Evolutionary conservation across 2,888 invertebrate genomes (phyloP).

Genomic region (Harpalus rubripes): DNA sequence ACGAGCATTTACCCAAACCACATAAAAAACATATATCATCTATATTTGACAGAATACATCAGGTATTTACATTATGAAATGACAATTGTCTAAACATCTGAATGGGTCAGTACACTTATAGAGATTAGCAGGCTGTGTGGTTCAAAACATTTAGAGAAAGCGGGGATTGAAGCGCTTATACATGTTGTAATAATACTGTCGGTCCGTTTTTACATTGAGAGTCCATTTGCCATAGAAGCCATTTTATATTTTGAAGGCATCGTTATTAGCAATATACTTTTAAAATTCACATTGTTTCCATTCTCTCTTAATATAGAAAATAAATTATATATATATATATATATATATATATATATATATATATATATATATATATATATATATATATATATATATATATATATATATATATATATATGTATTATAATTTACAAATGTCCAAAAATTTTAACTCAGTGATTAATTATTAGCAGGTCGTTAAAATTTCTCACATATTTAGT

Average conservation of each 20-base stretch:
- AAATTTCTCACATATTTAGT: no score
- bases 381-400: no score
- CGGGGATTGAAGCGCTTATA: slow-evolving; percentile 27
- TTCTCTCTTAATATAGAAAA: neutral
- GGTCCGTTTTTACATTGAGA: slow-evolving; percentile 22
- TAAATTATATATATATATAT: no score
- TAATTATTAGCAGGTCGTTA: no score
- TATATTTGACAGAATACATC: neutral
- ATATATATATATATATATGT: no score
- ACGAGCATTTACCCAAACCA: neutral
- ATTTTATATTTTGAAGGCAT: slow-evolving; percentile 18
- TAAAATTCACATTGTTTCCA: no score
- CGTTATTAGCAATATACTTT: neutral
- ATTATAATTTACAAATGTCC: neutral
- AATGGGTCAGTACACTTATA: slow-evolving; percentile 13
- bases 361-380: no score
- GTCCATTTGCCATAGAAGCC: slow-evolving; percentile 46
- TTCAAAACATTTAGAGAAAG: slow-evolving; percentile 30
- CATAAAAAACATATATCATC: slow-evolving; percentile 1
- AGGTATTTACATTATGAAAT: slow-evolving; percentile 11
- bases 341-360: no score
- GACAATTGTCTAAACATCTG: neutral
- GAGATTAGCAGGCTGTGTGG: neutral
- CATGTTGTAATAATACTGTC: slow-evolving; percentile 27
- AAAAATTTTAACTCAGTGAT: no score